A percentile compares a stretch with the other conserved stretches of the same genome.
Evolutionary conservation across 2,113 vertebrate genomes (phyloP).

Genomic region (Nipponia nippon): DNA sequence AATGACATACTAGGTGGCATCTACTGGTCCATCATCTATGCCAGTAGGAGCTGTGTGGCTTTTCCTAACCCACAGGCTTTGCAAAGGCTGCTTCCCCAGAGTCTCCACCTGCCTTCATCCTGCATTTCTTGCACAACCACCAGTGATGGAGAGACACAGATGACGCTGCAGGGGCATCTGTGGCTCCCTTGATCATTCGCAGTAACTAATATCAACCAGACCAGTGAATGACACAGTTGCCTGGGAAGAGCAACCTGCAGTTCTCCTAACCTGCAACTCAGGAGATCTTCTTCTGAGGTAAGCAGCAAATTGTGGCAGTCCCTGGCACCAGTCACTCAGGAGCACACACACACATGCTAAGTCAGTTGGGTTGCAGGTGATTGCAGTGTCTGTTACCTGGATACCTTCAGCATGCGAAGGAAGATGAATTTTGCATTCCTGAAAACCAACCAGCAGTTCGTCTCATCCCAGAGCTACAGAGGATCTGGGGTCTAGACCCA

Average conservation of each 20-base stretch:
- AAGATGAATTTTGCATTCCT: neutral
- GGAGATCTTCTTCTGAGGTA: neutral
- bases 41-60: rapidly evolving
- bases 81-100: neutral
- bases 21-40: neutral
- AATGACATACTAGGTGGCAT: neutral
- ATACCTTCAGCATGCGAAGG: neutral
- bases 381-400: neutral
- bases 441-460: neutral
- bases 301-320: neutral
- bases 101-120: neutral
- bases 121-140: neutral
- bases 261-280: neutral
- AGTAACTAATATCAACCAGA: neutral
- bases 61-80: neutral
- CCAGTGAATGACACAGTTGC: neutral
- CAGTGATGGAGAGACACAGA: neutral
- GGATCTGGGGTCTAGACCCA: neutral
- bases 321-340: neutral
- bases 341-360: rapidly evolving
- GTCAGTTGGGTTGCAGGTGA: neutral
- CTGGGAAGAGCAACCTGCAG: neutral
- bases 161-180: neutral
- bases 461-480: rapidly evolving
- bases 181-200: neutral